Conservation (phyloP, 2,888 invertebrate genomes). For the Caenorhabditis virilis region DNA sequence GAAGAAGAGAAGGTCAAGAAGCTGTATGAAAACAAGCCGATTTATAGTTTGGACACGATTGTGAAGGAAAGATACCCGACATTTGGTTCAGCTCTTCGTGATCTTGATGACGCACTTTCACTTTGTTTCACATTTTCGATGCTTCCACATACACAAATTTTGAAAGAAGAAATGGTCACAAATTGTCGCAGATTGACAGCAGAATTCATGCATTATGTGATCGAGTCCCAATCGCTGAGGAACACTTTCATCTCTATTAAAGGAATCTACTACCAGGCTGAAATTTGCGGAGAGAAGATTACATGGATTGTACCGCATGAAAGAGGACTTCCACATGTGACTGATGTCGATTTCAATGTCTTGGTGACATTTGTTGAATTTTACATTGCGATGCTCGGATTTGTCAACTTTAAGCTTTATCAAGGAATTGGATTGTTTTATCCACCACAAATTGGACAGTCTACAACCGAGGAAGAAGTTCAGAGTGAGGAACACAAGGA, state of each 20-base stretch:
- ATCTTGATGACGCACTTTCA: slow-evolving; percentile 93
- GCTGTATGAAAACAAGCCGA: slow-evolving; percentile 82
- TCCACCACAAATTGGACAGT: slow-evolving; percentile 78
- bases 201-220: slow-evolving; percentile 94
- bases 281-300: slow-evolving; percentile 88
- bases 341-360: slow-evolving; percentile 91
- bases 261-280: slow-evolving; percentile 96
- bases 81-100: slow-evolving; percentile 90
- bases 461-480: slow-evolving; percentile 35
- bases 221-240: slow-evolving; percentile 85
- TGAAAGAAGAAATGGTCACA: slow-evolving; percentile 74
- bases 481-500: slow-evolving; percentile 54
- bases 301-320: slow-evolving; percentile 98
- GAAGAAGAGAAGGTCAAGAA: slow-evolving; percentile 80
- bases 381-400: slow-evolving; percentile 90
- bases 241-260: slow-evolving; percentile 73
- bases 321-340: slow-evolving; percentile 77
- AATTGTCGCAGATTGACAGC: slow-evolving; percentile 85
- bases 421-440: slow-evolving; percentile 86
- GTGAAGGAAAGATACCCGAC: slow-evolving; percentile 97
- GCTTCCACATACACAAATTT: slow-evolving; percentile 80
- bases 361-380: slow-evolving; percentile 87
- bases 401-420: slow-evolving; percentile 90
- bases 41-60: slow-evolving; percentile 88
- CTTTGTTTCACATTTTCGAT: slow-evolving; percentile 91